Evolutionary conservation across 64 coral and sea anemone genomes (phyloP).

Genomic region (Dendronephthya gigantea): DNA sequence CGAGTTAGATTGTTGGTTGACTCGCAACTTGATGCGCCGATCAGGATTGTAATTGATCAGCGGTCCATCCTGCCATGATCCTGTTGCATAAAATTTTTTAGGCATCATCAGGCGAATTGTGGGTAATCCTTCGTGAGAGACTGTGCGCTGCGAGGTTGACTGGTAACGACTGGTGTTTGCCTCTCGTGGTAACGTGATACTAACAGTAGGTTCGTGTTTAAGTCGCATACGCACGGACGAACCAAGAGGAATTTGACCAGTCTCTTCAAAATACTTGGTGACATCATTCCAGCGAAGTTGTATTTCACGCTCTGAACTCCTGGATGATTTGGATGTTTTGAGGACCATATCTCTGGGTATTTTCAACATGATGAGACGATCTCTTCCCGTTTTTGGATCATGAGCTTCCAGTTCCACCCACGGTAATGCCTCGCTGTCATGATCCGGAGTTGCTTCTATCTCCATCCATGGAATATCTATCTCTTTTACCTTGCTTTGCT

Average conservation of each 20-base stretch:
- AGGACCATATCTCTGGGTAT: constrained; percentile 5
- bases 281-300: constrained; percentile 4
- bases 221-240: not conserved
- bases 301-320: not conserved
- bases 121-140: not conserved
- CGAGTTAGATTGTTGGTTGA: not conserved
- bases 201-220: not conserved
- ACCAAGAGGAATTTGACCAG: not conserved
- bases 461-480: constrained; percentile 12
- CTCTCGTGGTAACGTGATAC: not conserved
- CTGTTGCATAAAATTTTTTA: not conserved
- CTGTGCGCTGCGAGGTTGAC: not conserved
- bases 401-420: constrained; percentile 6
- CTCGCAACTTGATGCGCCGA: not conserved
- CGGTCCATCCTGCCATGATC: not conserved
- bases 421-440: not conserved
- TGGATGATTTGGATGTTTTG: not conserved
- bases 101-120: constrained; percentile 15
- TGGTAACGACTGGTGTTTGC: not conserved
- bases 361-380: constrained; percentile 11
- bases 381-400: not conserved
- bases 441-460: not conserved
- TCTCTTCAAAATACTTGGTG: constrained; percentile 4
- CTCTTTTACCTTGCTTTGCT: not conserved
- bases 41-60: not conserved